Conservation (phyloP, 2,797 vertebrate species). For the Amblyraja radiata region DNA sequence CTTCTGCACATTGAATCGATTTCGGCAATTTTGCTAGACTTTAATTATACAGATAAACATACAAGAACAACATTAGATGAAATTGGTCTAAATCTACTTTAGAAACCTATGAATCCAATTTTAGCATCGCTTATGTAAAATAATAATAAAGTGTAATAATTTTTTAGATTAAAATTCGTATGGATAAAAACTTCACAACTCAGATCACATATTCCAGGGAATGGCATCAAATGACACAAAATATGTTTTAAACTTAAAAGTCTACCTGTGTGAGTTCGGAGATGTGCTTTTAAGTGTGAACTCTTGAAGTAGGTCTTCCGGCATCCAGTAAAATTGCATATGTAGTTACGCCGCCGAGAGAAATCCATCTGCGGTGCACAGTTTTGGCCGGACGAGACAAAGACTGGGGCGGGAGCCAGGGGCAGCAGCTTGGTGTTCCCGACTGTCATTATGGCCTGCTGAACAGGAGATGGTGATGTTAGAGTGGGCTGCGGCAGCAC, state of each 20-base stretch:
- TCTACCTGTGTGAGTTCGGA: constrained; percentile 89
- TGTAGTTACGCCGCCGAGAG: constrained; percentile 80
- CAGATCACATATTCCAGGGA: background rate
- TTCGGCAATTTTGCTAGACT: background rate
- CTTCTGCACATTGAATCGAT: background rate
- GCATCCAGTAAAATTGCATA: constrained; percentile 84
- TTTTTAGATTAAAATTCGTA: background rate
- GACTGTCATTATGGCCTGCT: constrained; percentile 66
- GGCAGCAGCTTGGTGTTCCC: constrained; percentile 83
- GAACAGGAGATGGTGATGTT: constrained; percentile 52
- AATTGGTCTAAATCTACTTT: background rate
- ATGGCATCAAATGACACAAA: background rate
- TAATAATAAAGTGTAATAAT: background rate
- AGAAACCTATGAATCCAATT: background rate
- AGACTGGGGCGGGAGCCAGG: constrained; percentile 82
- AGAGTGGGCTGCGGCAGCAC: constrained; percentile 75
- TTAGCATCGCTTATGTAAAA: background rate
- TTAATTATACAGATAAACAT: background rate
- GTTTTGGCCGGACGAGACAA: constrained; percentile 73
- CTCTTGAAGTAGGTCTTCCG: constrained; percentile 98
- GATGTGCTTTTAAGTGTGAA: constrained; percentile 93
- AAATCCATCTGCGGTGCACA: constrained; percentile 72
- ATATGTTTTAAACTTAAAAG: background rate
- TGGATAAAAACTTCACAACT: background rate
- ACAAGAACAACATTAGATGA: background rate